Evolutionary conservation across 2,888 invertebrate species (phyloP), one percentile per base, ranked within the genome.

Genomic region (Andrena praecox): DNA sequence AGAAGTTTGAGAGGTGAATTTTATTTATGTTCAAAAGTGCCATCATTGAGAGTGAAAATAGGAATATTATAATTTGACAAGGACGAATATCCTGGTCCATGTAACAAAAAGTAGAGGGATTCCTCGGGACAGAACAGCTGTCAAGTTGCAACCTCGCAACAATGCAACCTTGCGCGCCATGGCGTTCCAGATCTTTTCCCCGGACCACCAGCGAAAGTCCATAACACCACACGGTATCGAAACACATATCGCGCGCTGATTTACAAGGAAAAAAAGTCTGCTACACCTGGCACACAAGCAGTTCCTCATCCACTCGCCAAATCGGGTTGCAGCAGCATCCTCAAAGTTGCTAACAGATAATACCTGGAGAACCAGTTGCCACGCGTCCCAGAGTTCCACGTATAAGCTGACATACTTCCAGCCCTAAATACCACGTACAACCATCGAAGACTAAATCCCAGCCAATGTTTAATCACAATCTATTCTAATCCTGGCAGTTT

Each of bases 301-400:
- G 29, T 59, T 12, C 59, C 16, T 59, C 16, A 27, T 24, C 10
- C 27, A 16, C 27, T 59, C 29, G 12, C 29, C 20, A 29, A 10
- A 12, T 16, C 16, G 27, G 59, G 59, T 10, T 27, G 54, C 54
- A 20, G 24, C 56, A 56, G 27, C 27, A 27, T 59, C 59, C 16
- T 27, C 59, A 35, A 63, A 3, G 24, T 63, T 63, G 35, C 20
- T 20, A 42, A 8, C 24, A n/a, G 35, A 63, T 35, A 35, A 63
- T 63, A 24, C 8, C 35, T 35, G 20, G 35, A 59, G 12, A 63
- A 63, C 35, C 63, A 42, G 63, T 63, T 42, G 35, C 24, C 63
- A 20, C 35, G 63, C 12, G 63, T 63, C 59, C 29, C 42, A 42
- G 42, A 42, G 42, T 42, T 42, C 42, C 42, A 42, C 42, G 42